Base-by-base conservation (phyloP, 2,113 vertebrate species). In the Morone saxatilis region DNA sequence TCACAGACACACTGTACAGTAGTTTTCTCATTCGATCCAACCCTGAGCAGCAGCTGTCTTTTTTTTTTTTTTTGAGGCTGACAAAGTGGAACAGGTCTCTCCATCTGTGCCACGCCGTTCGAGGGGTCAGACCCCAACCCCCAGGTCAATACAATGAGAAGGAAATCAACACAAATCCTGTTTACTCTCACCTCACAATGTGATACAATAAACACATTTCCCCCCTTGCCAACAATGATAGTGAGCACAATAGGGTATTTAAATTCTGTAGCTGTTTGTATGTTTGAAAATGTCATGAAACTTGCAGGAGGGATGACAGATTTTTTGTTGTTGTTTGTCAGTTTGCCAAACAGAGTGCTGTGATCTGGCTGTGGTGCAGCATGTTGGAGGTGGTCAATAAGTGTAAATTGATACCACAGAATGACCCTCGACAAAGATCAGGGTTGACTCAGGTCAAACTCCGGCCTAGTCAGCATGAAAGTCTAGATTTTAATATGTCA, bases 121-220 rank as follows among this genome's bases (percentile, higher is more conserved):
- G 1, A 56, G 70, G 57, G 68, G 31, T 75, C 78, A 51, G 43
- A 84, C 82, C 84, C 80, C 85, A 31, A 86, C 79, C 83, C 71
- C 83, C 61, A 81, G 86, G 80, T 90, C 84, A 83, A 86, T 86
- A 94, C 91, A 93, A 93, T 93, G 86, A 89, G 75, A 40, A 93
- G 88, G 88, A 91, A 94, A 92, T 85, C 86, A 89, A 90, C 87
- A 93, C 86, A 83, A 89, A 93, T 94, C 91, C 88, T 93, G 92
- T 94, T 94, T 93, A 90, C 84, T 68, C 78, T 36, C 51, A 67
- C 71, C 80, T 84, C 80, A 86, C 82, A 89, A 89, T 88, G 85
- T 70, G 20, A 72, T 48, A 90, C 83, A 85, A 83, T 86, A 89
- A 89, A 89, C 81, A 88, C 83, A 3, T 74, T 79, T 65, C 62